Evolutionary conservation across 2,113 vertebrate genomes (phyloP).

Genomic region (Scopus umbretta): DNA sequence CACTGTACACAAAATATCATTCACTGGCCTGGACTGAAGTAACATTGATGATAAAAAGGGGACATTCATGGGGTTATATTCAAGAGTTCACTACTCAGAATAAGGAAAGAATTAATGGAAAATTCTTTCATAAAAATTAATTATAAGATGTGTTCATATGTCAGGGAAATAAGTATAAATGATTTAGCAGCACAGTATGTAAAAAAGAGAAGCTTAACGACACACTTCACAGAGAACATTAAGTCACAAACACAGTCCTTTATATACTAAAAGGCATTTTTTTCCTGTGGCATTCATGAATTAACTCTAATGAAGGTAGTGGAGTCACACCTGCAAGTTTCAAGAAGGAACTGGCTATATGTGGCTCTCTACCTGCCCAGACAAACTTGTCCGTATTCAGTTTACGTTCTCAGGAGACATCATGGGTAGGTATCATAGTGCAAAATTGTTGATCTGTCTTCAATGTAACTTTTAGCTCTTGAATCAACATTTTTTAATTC

Average conservation of each 20-base stretch:
- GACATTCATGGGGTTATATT: background rate
- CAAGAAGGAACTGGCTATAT: background rate
- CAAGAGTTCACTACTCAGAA: background rate
- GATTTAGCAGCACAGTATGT: background rate
- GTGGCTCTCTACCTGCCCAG: background rate
- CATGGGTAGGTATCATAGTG: background rate
- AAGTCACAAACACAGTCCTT: background rate
- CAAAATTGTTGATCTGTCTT: background rate
- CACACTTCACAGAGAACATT: background rate
- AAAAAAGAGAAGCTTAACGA: background rate
- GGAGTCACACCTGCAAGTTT: background rate
- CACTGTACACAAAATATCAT: background rate
- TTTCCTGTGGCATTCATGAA: background rate
- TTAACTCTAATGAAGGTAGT: background rate
- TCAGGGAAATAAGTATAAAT: background rate
- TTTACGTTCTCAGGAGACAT: background rate
- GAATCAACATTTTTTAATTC: background rate
- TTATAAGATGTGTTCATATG: background rate
- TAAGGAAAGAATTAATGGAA: slow-evolving; percentile 39
- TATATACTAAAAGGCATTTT: background rate
- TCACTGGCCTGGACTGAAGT: background rate
- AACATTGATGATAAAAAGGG: slow-evolving; percentile 29
- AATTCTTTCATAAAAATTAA: slow-evolving; percentile 35
- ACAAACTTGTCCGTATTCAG: background rate
- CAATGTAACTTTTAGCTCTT: background rate